phyloP scores from a whole-genome alignment of 92 coral and sea anemone species.

The Parazoanthus swiftii region DNA sequence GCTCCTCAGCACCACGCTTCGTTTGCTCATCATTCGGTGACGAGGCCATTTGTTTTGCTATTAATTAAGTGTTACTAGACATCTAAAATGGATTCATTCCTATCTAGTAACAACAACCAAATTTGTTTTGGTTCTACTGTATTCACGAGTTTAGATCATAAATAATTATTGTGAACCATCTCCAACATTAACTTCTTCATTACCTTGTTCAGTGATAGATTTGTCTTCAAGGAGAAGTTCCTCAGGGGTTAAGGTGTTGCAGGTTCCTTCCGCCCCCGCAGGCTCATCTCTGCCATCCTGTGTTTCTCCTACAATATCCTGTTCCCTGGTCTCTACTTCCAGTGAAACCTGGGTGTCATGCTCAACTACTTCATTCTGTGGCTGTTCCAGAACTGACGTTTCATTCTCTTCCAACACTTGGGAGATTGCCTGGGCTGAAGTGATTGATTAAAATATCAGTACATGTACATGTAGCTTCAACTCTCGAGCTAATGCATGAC shows the following conservation, averaged over 20 bases:
- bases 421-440: constrained; percentile 37
- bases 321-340: neutral
- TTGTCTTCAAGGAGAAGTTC: neutral
- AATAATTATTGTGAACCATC: too few species aligned
- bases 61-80: too few species aligned
- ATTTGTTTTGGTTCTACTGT: neutral
- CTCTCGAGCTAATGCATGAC: too few species aligned
- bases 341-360: neutral
- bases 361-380: neutral
- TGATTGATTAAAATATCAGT: too few species aligned
- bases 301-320: neutral
- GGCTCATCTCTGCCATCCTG: neutral
- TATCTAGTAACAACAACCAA: too few species aligned
- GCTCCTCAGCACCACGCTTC: too few species aligned
- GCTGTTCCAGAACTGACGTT: neutral
- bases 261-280: neutral
- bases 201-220: neutral
- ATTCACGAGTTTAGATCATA: neutral
- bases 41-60: too few species aligned
- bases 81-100: too few species aligned
- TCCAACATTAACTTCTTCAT: neutral
- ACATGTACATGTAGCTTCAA: neutral
- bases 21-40: too few species aligned
- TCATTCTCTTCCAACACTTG: constrained; percentile 34
- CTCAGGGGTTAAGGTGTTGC: neutral